These are phyloP conservation scores for Sterrhoptilus dennistouni DNA, from an alignment of 2,113 vertebrate species.

Conservation along the genomic window DNA sequence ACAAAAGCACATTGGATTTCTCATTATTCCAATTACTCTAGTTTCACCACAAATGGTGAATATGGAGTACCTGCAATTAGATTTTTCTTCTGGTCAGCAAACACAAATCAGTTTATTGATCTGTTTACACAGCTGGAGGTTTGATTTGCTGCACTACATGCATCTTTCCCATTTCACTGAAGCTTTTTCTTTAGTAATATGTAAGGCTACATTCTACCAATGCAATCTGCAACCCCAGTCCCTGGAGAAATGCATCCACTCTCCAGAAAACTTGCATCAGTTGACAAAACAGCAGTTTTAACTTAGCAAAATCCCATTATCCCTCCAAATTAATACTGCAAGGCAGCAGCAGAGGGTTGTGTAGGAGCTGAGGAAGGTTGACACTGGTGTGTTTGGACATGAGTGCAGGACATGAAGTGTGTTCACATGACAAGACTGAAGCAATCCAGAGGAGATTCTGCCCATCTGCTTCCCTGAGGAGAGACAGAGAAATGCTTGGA, in stretches of 20 bases:
- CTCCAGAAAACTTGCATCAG: background rate
- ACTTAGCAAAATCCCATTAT: background rate
- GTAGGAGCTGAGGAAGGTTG: background rate
- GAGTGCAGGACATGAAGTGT: background rate
- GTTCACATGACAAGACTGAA: background rate
- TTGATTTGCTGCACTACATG: background rate
- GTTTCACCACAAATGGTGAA: background rate
- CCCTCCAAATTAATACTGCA: background rate
- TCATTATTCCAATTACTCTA: conserved; percentile 58
- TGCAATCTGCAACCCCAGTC: background rate
- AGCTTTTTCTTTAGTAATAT: background rate
- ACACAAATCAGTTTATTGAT: conserved; percentile 61
- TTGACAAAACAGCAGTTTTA: background rate
- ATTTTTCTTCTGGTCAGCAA: conserved; percentile 54
- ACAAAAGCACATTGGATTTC: conserved; percentile 57
- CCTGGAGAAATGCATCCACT: background rate
- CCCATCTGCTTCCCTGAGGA: background rate
- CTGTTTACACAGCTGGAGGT: conserved; percentile 47
- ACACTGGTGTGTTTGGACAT: background rate
- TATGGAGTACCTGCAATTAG: conserved; percentile 37
- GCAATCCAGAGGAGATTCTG: background rate
- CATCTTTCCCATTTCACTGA: conserved; percentile 14
- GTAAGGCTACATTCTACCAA: background rate
- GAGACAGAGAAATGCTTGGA: background rate
- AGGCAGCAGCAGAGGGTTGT: background rate